Percentiles rank a stretch among this genome's conserved stretches.
Evolutionary conservation across 2,888 invertebrate genomes (phyloP).

Genomic region (Leptothorax acervorum): DNA sequence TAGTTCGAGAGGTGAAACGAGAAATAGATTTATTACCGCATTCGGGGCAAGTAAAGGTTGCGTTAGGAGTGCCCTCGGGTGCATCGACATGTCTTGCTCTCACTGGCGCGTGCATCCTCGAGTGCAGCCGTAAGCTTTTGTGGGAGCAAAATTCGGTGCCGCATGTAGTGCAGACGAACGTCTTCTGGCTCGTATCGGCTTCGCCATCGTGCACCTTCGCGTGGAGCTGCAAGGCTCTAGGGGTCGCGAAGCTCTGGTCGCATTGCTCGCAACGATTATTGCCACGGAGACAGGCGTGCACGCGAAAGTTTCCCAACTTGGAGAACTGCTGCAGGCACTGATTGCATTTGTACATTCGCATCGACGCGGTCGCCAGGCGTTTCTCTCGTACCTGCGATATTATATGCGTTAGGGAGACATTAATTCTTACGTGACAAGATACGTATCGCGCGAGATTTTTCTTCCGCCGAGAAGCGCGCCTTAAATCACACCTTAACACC

Average conservation of each 20-base stretch:
- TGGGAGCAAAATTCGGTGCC: constrained; percentile 89
- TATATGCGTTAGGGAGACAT: constrained; percentile 6
- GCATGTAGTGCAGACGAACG: constrained; percentile 89
- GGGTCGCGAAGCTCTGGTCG: constrained; percentile 81
- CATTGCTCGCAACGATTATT: constrained; percentile 82
- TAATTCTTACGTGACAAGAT: constrained; percentile 3
- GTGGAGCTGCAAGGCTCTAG: constrained; percentile 88
- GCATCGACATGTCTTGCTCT: constrained; percentile 87
- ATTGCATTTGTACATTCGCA: constrained; percentile 85
- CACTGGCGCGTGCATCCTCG: constrained; percentile 91
- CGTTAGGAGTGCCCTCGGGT: constrained; percentile 81
- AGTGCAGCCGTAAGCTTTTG: constrained; percentile 90
- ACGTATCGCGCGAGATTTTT: background rate
- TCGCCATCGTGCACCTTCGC: constrained; percentile 86
- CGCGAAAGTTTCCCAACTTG: constrained; percentile 85
- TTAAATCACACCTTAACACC: constrained; percentile 80
- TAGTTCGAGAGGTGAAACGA: background rate
- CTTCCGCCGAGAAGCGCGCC: background rate
- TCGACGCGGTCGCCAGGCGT: constrained; percentile 68
- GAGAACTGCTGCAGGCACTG: constrained; percentile 86
- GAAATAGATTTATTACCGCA: constrained; percentile 78
- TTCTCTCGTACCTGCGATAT: constrained; percentile 80
- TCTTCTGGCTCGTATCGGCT: constrained; percentile 76
- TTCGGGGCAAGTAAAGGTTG: constrained; percentile 82
- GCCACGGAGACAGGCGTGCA: constrained; percentile 85